Evolutionary conservation across 2,888 invertebrate species (phyloP).

Genomic region (Athetis lepigone): DNA sequence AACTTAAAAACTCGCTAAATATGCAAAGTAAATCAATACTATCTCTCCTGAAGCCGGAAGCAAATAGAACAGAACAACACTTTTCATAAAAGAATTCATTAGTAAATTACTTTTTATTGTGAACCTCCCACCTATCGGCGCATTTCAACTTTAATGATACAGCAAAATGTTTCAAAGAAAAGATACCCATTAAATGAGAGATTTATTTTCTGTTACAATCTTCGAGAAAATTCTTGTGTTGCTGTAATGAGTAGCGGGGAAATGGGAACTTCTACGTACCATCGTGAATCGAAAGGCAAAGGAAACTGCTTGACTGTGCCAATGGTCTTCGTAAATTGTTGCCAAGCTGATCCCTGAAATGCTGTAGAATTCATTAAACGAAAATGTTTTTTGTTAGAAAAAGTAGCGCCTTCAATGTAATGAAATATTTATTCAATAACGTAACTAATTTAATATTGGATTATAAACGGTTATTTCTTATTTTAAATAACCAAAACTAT

Average conservation of each 20-base stretch:
- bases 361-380: conserved; percentile 10
- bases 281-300: conserved; percentile 51
- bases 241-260: conserved; percentile 51
- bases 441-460: conserved; percentile 4
- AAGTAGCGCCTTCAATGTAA: not conserved
- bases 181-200: conserved; percentile 43
- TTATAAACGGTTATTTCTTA: too few relatives aligned
- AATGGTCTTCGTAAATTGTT: conserved; percentile 41
- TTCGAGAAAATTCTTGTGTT: conserved; percentile 40
- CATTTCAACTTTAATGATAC: conserved; percentile 57
- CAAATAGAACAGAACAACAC: conserved; percentile 19
- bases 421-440: conserved; percentile 1
- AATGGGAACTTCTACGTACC: conserved; percentile 37
- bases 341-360: conserved; percentile 16
- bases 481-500: too few relatives aligned
- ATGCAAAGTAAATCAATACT: not conserved
- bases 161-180: conserved; percentile 42
- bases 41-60: not conserved
- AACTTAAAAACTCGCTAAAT: not conserved
- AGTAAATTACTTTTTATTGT: conserved; percentile 42
- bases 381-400: not conserved
- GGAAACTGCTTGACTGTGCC: conserved; percentile 39
- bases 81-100: conserved; percentile 45
- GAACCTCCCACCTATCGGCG: conserved; percentile 34
- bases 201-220: conserved; percentile 53